These are phyloP conservation scores for Amblyopsis rosae DNA, from an alignment of 2,113 vertebrate species.

Conservation along the genomic window DNA sequence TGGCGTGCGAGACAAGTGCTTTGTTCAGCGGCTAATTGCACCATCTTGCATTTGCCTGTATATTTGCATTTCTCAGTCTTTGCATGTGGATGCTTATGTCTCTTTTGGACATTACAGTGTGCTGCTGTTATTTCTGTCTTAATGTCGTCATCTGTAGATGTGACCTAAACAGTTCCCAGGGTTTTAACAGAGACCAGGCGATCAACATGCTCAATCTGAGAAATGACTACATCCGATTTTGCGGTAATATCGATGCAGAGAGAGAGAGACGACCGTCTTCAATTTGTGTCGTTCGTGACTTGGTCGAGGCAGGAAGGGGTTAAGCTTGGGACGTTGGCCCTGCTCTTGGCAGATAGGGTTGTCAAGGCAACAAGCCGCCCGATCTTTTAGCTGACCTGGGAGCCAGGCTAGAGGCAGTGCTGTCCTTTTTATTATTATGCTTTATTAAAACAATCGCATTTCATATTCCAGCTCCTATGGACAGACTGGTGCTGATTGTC, in stretches of 20 bases:
- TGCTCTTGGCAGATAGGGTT: conserved; percentile 88
- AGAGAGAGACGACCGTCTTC: no score
- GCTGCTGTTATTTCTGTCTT: conserved; percentile 19
- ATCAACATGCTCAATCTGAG: not conserved
- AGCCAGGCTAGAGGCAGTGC: conserved; percentile 83
- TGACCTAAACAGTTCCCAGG: not conserved
- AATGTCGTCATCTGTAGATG: conserved; percentile 8
- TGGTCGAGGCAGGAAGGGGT: conserved; percentile 70
- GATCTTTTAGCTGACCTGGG: conserved; percentile 93
- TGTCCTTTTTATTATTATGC: conserved; percentile 76
- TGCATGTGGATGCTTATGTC: conserved; percentile 32
- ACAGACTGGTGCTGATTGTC: conserved; percentile 36
- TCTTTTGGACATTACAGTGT: conserved; percentile 19
- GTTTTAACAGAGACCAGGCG: not conserved
- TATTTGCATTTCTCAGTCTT: conserved; percentile 36
- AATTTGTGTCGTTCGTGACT: not conserved
- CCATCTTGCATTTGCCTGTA: conserved; percentile 1
- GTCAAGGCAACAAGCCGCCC: conserved; percentile 90
- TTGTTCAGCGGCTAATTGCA: conserved; percentile 1
- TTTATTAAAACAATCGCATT: conserved; percentile 17
- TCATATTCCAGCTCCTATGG: conserved; percentile 80
- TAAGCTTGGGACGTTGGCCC: conserved; percentile 87
- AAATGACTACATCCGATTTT: conserved; percentile 9
- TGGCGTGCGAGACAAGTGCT: not conserved
- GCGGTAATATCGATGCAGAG: not conserved